Evolutionary conservation across 2,113 vertebrate genomes (phyloP).

Genomic region (Dissostichus mawsoni): DNA sequence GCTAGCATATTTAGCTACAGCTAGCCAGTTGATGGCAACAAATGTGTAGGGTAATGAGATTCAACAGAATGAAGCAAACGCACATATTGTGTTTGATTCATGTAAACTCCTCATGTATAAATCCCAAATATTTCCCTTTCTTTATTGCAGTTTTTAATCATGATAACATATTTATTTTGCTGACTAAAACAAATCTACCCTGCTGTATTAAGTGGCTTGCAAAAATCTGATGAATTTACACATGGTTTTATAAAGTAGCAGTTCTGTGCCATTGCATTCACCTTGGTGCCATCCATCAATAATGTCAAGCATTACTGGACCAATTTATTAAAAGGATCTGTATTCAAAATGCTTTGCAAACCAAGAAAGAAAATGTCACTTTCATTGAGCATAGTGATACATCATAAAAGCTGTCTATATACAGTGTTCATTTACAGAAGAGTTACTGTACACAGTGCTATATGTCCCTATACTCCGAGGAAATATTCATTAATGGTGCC

Average conservation of each 20-base stretch:
- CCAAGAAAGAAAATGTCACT: conserved; percentile 50
- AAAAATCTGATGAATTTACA: conserved; percentile 10
- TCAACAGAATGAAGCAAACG: background rate
- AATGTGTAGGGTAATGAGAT: background rate
- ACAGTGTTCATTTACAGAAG: conserved; percentile 20
- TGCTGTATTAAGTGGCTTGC: background rate
- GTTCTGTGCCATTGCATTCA: conserved; percentile 36
- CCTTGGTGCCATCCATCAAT: conserved; percentile 59
- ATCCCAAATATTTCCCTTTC: background rate
- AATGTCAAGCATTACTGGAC: conserved; percentile 44
- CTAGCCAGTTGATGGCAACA: background rate
- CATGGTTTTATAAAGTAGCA: conserved; percentile 30
- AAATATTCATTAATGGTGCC: background rate
- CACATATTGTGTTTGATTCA: too few species aligned
- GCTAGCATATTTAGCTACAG: background rate
- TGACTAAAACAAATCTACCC: background rate
- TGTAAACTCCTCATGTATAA: conserved; percentile 1
- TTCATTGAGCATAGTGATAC: conserved; percentile 43
- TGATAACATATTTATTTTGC: background rate
- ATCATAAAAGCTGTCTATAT: conserved; percentile 49
- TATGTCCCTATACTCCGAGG: background rate
- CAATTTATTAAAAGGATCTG: conserved; percentile 65
- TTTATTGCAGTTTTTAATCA: conserved; percentile 7
- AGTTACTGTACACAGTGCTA: conserved; percentile 18
- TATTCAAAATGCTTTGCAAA: conserved; percentile 49